Conservation (phyloP, 1,140 invertebrate genomes). For the Zeugodacus cucurbitae region DNA sequence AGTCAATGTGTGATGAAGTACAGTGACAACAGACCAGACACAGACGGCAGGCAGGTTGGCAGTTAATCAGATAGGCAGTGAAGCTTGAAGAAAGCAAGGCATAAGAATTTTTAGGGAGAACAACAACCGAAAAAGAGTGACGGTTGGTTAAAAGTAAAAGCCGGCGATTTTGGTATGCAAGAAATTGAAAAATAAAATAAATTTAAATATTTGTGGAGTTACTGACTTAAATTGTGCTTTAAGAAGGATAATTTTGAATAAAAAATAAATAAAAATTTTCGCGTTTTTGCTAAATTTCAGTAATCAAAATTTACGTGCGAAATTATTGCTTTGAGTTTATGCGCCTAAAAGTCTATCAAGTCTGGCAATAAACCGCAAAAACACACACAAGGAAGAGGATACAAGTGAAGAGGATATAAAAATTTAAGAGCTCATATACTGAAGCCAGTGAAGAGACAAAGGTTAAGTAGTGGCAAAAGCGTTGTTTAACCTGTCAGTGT, state of each 20-base stretch:
- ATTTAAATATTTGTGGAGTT: background rate
- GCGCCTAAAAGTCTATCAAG: constrained; percentile 24
- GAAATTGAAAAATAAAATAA: background rate
- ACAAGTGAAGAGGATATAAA: background rate
- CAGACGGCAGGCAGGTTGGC: background rate
- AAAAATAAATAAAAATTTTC: background rate
- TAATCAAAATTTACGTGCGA: background rate
- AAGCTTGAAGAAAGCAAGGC: background rate
- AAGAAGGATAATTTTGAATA: background rate
- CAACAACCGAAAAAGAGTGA: background rate
- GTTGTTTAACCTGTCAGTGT: background rate
- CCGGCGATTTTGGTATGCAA: background rate
- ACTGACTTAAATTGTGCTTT: background rate
- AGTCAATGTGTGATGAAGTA: constrained; percentile 25
- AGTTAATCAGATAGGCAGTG: constrained; percentile 14
- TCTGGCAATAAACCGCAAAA: background rate
- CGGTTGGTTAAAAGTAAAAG: background rate
- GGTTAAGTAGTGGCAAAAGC: background rate
- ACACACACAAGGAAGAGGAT: background rate
- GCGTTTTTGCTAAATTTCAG: background rate
- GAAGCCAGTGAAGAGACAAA: background rate
- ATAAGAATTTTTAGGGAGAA: constrained; percentile 1
- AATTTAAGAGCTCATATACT: background rate
- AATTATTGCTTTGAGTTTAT: background rate
- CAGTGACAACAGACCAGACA: background rate